Conservation (phyloP, 2,888 invertebrate species). For the Ophion obscuratus region DNA sequence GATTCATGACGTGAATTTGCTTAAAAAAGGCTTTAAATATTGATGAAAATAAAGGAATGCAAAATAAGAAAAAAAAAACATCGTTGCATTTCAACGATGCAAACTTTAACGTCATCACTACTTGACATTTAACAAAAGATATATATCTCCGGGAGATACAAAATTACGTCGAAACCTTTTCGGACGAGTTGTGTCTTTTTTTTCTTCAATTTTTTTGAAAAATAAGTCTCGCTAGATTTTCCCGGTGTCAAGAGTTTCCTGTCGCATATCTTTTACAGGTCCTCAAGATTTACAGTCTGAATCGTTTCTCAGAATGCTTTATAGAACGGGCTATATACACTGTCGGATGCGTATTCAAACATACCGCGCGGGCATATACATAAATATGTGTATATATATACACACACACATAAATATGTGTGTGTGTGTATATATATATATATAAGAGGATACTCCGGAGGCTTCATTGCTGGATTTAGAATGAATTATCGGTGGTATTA, state of each 20-base stretch:
- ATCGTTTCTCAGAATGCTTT: conserved; percentile 75
- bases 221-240: conserved; percentile 2
- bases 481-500: conserved; percentile 79
- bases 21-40: too few species aligned
- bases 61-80: too few species aligned
- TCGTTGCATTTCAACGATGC: too few species aligned
- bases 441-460: conserved; percentile 30
- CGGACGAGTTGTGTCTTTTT: background rate
- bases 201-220: too few species aligned
- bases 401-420: background rate
- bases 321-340: conserved; percentile 52
- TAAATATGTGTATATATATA: background rate
- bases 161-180: too few species aligned
- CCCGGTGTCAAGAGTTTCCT: background rate
- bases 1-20: too few species aligned
- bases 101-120: background rate
- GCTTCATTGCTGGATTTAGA: conserved; percentile 77
- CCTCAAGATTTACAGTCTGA: conserved; percentile 50
- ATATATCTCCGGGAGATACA: too few species aligned
- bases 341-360: conserved; percentile 71
- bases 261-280: conserved; percentile 18
- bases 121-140: too few species aligned
- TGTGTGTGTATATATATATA: background rate
- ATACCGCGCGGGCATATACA: conserved; percentile 66
- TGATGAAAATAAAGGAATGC: too few species aligned